Base-by-base conservation (phyloP, 2,113 vertebrate genomes). In the Atractosteus spatula region DNA sequence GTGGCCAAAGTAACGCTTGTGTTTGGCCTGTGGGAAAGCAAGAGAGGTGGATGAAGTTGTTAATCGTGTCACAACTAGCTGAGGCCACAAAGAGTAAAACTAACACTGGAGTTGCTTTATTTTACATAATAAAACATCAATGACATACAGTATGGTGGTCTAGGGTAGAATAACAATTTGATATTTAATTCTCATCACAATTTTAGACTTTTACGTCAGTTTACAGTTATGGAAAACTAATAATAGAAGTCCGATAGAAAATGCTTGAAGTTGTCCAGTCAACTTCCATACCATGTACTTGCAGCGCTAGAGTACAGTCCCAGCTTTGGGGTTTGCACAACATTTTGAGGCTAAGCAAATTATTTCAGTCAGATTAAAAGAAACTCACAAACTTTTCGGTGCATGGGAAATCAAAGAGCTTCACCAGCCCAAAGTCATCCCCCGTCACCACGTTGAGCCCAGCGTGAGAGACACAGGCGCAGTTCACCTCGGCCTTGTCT, bases 401-500 rank as follows among this genome's bases (percentile, higher is more conserved):
- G 87, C 96, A 98, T 2, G 97, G 97, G 76, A 99, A 99, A 8
- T 99, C 97, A 11, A 98, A 99, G 61, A 99, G 94, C 80, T 99
- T 99, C 82, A 99, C 93, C 41, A 98, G 94, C 12, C 97, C 97
- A 0, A 98, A 98, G 88, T 98, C 97, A 0, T 99, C 97, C 42
- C 97, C 97, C 0, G 96, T 96, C 75, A 91, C 96, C 61, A 98
- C 81, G 71, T 94, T 98, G 17, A 98, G 85, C 54, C 96, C 96
- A 2, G 94, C 84, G 0, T 96, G 96, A 43, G 96, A 98, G 71
- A 98, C 97, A 8, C 95, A 96, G 0, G 94, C 97, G 0, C 97
- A 99, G 79, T 95, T 97, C 3, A 99, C 96, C 0, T 98, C 95
- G 0, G 95, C 95, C 73, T 95, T 98, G 62, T 98, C 97, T 1